Percentiles rank a stretch among this genome's conserved stretches.
These are phyloP conservation scores for Trachymyrmex septentrionalis DNA, from an alignment of 1,140 invertebrate species.

Conservation along the genomic window DNA sequence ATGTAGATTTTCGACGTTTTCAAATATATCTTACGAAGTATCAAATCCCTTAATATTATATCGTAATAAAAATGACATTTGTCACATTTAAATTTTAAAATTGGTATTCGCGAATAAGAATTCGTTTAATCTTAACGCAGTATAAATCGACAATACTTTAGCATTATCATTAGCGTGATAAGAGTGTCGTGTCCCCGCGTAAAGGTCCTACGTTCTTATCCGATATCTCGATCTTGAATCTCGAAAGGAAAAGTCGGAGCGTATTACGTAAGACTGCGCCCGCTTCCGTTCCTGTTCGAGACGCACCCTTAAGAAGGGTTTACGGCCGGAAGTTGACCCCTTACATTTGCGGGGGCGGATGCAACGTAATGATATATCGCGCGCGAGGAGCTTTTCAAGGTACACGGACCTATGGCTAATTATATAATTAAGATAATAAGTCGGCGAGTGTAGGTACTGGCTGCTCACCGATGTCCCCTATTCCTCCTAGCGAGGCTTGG, in stretches of 20 bases:
- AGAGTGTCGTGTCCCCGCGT: not conserved
- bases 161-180: slow-evolving; percentile 6
- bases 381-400: slow-evolving; percentile 45
- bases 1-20: slow-evolving; percentile 13
- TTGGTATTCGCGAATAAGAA: not conserved
- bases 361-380: slow-evolving; percentile 3
- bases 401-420: slow-evolving; percentile 27
- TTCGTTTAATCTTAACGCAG: not conserved
- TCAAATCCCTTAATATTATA: not conserved
- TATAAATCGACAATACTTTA: slow-evolving; percentile 16
- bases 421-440: slow-evolving; percentile 41
- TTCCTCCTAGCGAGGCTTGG: not conserved
- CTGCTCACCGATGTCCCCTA: not conserved
- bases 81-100: slow-evolving; percentile 3
- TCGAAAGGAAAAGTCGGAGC: slow-evolving; percentile 12
- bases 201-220: not conserved
- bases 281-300: slow-evolving; percentile 74
- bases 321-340: slow-evolving; percentile 82
- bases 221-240: slow-evolving; percentile 43
- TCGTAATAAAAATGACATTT: not conserved
- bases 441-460: not conserved
- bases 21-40: not conserved
- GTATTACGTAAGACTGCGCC: slow-evolving; percentile 70
- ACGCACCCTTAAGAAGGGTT: slow-evolving; percentile 79
- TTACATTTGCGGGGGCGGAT: slow-evolving; percentile 46